Conservation (phyloP, 1,140 invertebrate species). For the Bathynomus jamesi region DNA sequence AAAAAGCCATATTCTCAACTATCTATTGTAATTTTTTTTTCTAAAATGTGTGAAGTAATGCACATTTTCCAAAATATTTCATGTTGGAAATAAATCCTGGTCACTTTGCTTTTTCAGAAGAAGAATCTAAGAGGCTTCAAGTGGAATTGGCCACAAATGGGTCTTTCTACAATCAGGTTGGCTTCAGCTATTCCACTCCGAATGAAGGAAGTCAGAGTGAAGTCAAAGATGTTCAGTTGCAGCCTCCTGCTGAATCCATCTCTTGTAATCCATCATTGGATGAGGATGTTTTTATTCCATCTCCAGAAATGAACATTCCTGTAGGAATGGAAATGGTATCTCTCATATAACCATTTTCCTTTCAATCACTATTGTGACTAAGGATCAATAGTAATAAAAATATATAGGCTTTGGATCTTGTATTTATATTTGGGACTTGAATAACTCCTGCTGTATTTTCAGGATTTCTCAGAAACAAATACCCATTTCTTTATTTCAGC, state of each 20-base stretch:
- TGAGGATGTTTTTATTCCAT: slow-evolving; percentile 63
- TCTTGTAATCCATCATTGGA: slow-evolving; percentile 48
- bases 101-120: too few relatives aligned
- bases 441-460: too few relatives aligned
- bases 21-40: too few relatives aligned
- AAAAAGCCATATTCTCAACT: too few relatives aligned
- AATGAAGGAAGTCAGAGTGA: slow-evolving; percentile 38
- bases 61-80: too few relatives aligned
- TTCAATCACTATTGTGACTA: slow-evolving; percentile 2
- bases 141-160: slow-evolving; percentile 58
- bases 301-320: slow-evolving; percentile 62
- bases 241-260: background rate
- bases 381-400: too few relatives aligned
- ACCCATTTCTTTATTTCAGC: slow-evolving; percentile 58
- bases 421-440: too few relatives aligned
- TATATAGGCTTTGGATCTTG: too few relatives aligned
- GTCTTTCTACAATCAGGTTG: slow-evolving; percentile 64
- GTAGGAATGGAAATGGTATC: slow-evolving; percentile 63
- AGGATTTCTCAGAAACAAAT: too few relatives aligned
- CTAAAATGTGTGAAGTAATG: too few relatives aligned
- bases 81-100: too few relatives aligned
- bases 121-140: slow-evolving; percentile 78
- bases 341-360: slow-evolving; percentile 27
- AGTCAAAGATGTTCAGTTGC: background rate
- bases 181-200: slow-evolving; percentile 51